Base-by-base conservation (phyloP, 2,113 vertebrate genomes). In the Neopipo cinnamomea region DNA sequence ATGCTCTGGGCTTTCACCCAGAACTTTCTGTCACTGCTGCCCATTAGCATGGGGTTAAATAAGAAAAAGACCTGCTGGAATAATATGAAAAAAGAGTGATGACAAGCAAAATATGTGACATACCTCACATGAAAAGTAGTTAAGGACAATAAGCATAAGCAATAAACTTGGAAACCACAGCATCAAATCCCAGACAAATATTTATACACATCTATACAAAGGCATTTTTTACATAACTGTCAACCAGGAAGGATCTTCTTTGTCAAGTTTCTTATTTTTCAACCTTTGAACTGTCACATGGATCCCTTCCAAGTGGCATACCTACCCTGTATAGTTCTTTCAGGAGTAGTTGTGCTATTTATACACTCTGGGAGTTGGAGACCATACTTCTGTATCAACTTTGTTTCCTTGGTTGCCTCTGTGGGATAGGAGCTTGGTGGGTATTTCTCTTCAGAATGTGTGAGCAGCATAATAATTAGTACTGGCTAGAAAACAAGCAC, bases 401-500 rank as follows among this genome's bases (percentile, higher is more conserved):
- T 44, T 53, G 42, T 88, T 85, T 62, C 67, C 78, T 33, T 79
- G 71, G 82, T 81, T 35, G 33, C 58, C 49, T 89, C 65, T n/a
- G 76, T 25, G 74, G 62, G 31, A 46, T 53, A 37, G 66, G 8
- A 82, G 78, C 62, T 63, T 66, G 37, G 74, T 73, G 71, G 74
- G 46, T 59, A 42, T 81, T 96, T 85, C 58, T 37, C 66, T 68
- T 81, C 81, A 79, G 62, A 65, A 42, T 42, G 21, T 42, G 71
- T 94, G 91, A 95, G 74, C 63, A 74, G 94, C 77, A 76, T 73
- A 58, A 11, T 66, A 89, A 96, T 78, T 61, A 50, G 47, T 15
- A 28, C 27, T 84, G 80, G 73, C 61, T 75, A 61, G 89, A 78
- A 95, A 91, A 81, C 55, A 92, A 88, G 72, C 24, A 39, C 61